A percentile compares a stretch with the other conserved stretches of the same genome.
Evolutionary conservation across 2,797 vertebrate species (phyloP).

Genomic region (Myripristis murdjan): DNA sequence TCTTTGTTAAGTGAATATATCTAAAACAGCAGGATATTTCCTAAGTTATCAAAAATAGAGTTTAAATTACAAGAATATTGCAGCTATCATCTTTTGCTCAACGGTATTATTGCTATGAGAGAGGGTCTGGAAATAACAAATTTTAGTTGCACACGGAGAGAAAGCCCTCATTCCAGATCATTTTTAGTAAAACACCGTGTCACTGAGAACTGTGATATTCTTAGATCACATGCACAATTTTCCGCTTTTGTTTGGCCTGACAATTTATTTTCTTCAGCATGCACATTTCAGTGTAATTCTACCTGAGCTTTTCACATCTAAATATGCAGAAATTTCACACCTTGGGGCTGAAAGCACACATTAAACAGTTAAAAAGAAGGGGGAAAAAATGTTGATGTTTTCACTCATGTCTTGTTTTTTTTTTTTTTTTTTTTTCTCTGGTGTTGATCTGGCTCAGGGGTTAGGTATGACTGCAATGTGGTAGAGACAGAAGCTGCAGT

Average conservation of each 20-base stretch:
- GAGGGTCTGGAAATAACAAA: not conserved
- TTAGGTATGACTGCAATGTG: slow-evolving; percentile 73
- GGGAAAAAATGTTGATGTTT: slow-evolving; percentile 69
- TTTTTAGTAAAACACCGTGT: not conserved
- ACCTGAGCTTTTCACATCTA: slow-evolving; percentile 50
- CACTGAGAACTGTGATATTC: not conserved
- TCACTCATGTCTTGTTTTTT: slow-evolving; percentile 69
- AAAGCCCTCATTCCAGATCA: not conserved
- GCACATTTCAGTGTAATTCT: slow-evolving; percentile 31
- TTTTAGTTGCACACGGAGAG: not conserved
- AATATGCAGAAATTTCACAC: slow-evolving; percentile 66
- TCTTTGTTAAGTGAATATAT: slow-evolving; percentile 3
- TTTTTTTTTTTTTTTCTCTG: slow-evolving; percentile 68
- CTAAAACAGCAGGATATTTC: slow-evolving; percentile 1
- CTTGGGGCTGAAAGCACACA: slow-evolving; percentile 73
- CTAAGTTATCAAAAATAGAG: slow-evolving; percentile 10
- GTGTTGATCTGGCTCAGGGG: slow-evolving; percentile 82
- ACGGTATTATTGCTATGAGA: not conserved
- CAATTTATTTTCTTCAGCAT: slow-evolving; percentile 36
- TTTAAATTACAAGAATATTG: slow-evolving; percentile 7
- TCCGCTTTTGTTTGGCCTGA: not conserved
- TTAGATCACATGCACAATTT: not conserved
- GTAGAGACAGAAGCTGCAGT: slow-evolving; percentile 81
- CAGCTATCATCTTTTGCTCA: not conserved
- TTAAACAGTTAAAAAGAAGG: slow-evolving; percentile 69